A percentile compares a stretch with the other conserved stretches of the same genome.
These are phyloP conservation scores for Meandrusa payeni DNA, from an alignment of 2,888 invertebrate species.

Conservation along the genomic window DNA sequence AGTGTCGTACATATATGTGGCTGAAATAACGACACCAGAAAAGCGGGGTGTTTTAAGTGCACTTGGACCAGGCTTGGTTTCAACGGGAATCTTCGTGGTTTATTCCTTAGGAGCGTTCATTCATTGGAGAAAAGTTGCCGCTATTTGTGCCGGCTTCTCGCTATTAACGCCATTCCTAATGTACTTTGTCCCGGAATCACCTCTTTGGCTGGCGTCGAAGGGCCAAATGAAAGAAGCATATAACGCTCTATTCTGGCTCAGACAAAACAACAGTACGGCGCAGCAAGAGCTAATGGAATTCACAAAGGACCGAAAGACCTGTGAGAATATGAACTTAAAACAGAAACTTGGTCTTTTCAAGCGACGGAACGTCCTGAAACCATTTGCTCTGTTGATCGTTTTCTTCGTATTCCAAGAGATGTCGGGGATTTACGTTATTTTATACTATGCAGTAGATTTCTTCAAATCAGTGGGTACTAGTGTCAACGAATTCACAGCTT, in stretches of 20 bases:
- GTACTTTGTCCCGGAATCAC: conserved; percentile 85
- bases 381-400: conserved; percentile 82
- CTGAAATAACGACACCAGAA: conserved; percentile 84
- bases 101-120: conserved; percentile 85
- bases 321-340: conserved; percentile 58
- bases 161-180: conserved; percentile 79
- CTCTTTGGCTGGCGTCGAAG: conserved; percentile 83
- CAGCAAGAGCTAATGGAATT: conserved; percentile 84
- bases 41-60: conserved; percentile 86
- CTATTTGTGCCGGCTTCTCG: conserved; percentile 82
- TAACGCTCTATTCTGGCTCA: conserved; percentile 83
- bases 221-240: conserved; percentile 82
- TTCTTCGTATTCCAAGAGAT: conserved; percentile 87
- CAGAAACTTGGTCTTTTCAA: conserved; percentile 67
- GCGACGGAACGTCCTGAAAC: conserved; percentile 82
- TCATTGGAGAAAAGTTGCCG: conserved; percentile 84
- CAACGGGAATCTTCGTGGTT: conserved; percentile 85
- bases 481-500: conserved; percentile 84
- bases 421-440: conserved; percentile 86
- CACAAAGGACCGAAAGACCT: conserved; percentile 64
- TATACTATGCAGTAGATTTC: conserved; percentile 87
- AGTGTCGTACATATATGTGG: conserved; percentile 85
- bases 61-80: conserved; percentile 85
- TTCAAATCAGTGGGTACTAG: conserved; percentile 84
- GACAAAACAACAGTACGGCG: conserved; percentile 82